These are phyloP conservation scores for Nothoprocta pentlandii DNA, from an alignment of 2,113 vertebrate species.

Conservation along the genomic window DNA sequence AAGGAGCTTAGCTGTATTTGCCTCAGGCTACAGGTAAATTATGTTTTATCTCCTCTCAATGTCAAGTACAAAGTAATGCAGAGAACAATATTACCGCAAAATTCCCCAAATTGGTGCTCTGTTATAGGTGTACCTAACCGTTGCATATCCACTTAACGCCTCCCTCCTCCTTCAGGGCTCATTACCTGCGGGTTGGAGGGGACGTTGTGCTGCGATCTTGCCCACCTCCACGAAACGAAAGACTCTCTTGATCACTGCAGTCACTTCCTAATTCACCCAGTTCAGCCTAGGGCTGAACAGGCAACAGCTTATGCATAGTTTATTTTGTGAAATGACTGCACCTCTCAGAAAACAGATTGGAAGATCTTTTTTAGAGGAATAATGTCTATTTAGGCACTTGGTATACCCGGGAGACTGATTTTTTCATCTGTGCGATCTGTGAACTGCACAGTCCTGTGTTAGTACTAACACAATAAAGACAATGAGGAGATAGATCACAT, in stretches of 20 bases:
- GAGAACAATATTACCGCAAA: neutral
- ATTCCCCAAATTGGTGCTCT: neutral
- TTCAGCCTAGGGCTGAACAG: neutral
- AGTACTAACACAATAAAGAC: neutral
- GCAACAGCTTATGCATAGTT: neutral
- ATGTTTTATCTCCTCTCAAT: conserved; percentile 38
- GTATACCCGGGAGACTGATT: neutral
- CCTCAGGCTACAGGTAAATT: conserved; percentile 9
- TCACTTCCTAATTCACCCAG: neutral
- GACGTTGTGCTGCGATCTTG: neutral
- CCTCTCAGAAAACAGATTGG: neutral
- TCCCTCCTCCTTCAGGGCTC: neutral
- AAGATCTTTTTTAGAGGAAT: neutral
- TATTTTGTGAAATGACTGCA: neutral
- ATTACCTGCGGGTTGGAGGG: neutral
- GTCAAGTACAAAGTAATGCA: conserved; percentile 13
- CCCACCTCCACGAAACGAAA: neutral
- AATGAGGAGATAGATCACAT: neutral
- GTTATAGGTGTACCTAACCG: neutral
- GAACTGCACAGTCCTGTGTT: neutral
- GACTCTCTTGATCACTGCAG: neutral
- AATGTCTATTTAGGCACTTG: neutral
- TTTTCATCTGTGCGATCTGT: neutral
- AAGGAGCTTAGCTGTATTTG: neutral
- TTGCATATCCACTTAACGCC: neutral